phyloP scores from a whole-genome alignment of 2,888 invertebrate genomes.

The Empis livida region DNA sequence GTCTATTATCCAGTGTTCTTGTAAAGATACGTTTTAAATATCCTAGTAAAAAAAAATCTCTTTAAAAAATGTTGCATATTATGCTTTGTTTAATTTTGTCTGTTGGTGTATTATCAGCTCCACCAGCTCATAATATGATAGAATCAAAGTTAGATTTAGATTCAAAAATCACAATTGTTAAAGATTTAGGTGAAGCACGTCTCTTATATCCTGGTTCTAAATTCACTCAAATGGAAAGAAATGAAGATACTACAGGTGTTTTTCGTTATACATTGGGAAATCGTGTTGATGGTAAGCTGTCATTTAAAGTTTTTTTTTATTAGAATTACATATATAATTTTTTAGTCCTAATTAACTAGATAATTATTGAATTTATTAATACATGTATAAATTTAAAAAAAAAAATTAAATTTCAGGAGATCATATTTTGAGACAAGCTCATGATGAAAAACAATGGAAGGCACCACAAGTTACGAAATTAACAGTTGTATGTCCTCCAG shows the following conservation, averaged over 20 bases:
- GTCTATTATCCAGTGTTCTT: too few relatives aligned
- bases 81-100: too few relatives aligned
- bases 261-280: constrained; percentile 27
- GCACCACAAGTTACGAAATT: constrained; percentile 12
- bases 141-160: too few relatives aligned
- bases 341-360: too few relatives aligned
- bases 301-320: neutral
- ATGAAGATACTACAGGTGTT: neutral
- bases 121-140: too few relatives aligned
- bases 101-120: too few relatives aligned
- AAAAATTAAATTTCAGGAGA: constrained; percentile 29
- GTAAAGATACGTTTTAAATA: too few relatives aligned
- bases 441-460: constrained; percentile 15
- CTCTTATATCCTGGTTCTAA: neutral
- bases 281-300: constrained; percentile 21
- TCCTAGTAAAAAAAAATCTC: too few relatives aligned
- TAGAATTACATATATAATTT: too few relatives aligned
- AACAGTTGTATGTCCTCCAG: constrained; percentile 13
- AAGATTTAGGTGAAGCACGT: neutral
- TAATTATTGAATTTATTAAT: neutral
- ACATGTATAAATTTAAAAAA: too few relatives aligned
- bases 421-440: constrained; percentile 22
- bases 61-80: too few relatives aligned
- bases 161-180: neutral
- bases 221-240: constrained; percentile 3